A percentile compares a stretch with the other conserved stretches of the same genome.
phyloP scores from a whole-genome alignment of 2,797 vertebrate species.

The Pangasius sanitwongsei region DNA sequence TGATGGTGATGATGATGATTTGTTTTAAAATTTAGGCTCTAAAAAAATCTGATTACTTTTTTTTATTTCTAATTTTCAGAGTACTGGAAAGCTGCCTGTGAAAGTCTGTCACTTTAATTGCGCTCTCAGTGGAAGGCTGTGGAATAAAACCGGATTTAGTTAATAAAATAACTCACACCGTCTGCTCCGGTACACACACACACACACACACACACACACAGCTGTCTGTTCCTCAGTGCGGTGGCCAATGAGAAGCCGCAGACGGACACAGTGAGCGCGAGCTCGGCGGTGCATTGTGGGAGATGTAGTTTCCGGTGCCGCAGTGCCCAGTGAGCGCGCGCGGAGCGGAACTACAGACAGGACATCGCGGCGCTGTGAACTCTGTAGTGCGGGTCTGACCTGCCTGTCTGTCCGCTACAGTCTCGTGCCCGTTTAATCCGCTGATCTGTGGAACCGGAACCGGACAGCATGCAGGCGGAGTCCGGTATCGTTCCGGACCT shows the following conservation, averaged over 20 bases:
- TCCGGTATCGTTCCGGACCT: conserved; percentile 97
- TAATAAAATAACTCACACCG: no score
- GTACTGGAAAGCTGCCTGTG: no score
- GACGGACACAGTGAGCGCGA: conserved; percentile 66
- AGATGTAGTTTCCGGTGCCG: conserved; percentile 68
- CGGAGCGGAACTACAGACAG: conserved; percentile 77
- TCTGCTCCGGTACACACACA: no score
- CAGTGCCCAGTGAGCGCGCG: neutral
- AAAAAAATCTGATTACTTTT: no score
- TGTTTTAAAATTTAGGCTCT: no score
- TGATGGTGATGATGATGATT: no score
- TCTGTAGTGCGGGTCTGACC: conserved; percentile 53
- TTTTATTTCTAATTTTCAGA: no score
- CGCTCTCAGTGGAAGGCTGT: no score
- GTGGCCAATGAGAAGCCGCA: conserved; percentile 71
- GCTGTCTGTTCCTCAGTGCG: neutral
- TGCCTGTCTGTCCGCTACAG: neutral
- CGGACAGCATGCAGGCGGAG: conserved; percentile 86
- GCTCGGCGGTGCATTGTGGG: conserved; percentile 66
- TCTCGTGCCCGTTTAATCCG: neutral
- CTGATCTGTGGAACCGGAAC: conserved; percentile 43
- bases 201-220: neutral
- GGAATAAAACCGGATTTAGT: no score
- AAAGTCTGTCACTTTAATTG: no score
- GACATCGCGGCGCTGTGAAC: conserved; percentile 61